A percentile compares a stretch with the other conserved stretches of the same genome.
phyloP scores from a whole-genome alignment of 2,113 vertebrate species.

The Xerus inauris region DNA sequence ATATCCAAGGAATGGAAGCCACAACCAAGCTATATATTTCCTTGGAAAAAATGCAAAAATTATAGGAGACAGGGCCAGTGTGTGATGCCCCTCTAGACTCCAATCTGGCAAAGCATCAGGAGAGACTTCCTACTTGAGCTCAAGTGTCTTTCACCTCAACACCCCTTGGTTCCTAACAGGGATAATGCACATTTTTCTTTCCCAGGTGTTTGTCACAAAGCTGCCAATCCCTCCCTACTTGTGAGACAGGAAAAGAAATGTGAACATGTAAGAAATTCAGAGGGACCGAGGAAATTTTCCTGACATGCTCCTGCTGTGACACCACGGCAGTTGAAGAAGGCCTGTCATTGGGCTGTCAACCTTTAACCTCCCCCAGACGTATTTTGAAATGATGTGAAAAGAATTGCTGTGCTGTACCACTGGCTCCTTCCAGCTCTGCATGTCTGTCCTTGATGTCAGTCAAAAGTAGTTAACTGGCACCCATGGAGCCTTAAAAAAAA shows the following conservation, averaged over 20 bases:
- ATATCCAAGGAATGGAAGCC: background rate
- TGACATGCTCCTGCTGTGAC: constrained; percentile 92
- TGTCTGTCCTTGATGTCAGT: constrained; percentile 92
- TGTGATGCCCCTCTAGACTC: background rate
- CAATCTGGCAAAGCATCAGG: background rate
- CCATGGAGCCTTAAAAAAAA: constrained; percentile 84
- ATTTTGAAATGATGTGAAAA: constrained; percentile 89
- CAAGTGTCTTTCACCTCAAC: background rate
- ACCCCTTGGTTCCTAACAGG: constrained; percentile 74
- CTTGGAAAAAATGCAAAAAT: background rate
- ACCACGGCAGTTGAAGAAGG: constrained; percentile 91
- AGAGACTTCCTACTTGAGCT: background rate
- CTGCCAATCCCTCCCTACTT: constrained; percentile 87
- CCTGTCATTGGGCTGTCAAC: constrained; percentile 95
- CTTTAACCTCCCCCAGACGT: constrained; percentile 90
- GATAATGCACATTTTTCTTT: constrained; percentile 74
- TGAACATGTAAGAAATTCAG: constrained; percentile 88
- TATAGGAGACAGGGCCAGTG: background rate
- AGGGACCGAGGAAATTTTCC: constrained; percentile 88
- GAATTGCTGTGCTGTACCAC: constrained; percentile 84
- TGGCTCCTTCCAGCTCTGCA: constrained; percentile 86
- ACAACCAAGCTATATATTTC: too few species aligned
- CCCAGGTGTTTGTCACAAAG: constrained; percentile 88
- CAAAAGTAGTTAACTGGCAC: constrained; percentile 89
- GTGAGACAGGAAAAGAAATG: constrained; percentile 87